A percentile compares a stretch with the other conserved stretches of the same genome.
Evolutionary conservation across 1,140 invertebrate genomes (phyloP).

Genomic region (Heliconius hewitsoni): DNA sequence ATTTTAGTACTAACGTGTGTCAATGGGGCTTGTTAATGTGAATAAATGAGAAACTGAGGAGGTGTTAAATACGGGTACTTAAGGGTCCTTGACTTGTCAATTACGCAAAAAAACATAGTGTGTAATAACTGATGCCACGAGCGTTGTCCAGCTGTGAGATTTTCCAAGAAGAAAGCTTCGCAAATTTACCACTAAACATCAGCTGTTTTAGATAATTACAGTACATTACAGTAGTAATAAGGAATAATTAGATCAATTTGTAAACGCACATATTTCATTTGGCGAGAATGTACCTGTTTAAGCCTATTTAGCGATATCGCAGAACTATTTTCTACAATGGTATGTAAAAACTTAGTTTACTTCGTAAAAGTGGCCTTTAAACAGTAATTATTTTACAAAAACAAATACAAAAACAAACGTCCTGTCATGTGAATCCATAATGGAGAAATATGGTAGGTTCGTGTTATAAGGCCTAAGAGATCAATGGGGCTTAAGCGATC

Average conservation of each 20-base stretch:
- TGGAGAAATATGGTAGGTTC: background rate
- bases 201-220: constrained; percentile 35
- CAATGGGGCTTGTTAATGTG: constrained; percentile 52
- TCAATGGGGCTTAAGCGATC: too few relatives aligned
- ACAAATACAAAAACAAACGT: constrained; percentile 1
- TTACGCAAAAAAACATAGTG: constrained; percentile 40
- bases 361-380: background rate
- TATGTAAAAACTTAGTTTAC: constrained; percentile 20
- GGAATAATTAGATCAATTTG: constrained; percentile 40
- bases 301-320: constrained; percentile 18
- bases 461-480: too few relatives aligned
- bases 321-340: constrained; percentile 23
- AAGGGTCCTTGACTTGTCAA: constrained; percentile 43
- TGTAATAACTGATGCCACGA: constrained; percentile 42
- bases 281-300: constrained; percentile 24
- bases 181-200: constrained; percentile 31
- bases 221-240: constrained; percentile 36
- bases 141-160: constrained; percentile 39
- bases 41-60: constrained; percentile 54
- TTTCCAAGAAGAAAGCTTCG: constrained; percentile 39
- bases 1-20: constrained; percentile 40
- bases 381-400: constrained; percentile 13
- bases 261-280: constrained; percentile 31
- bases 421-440: constrained; percentile 13
- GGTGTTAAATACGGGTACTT: constrained; percentile 57